A percentile compares a stretch with the other conserved stretches of the same genome.
Conservation (phyloP, 2,113 vertebrate species). For the Callocephalon fimbriatum region DNA sequence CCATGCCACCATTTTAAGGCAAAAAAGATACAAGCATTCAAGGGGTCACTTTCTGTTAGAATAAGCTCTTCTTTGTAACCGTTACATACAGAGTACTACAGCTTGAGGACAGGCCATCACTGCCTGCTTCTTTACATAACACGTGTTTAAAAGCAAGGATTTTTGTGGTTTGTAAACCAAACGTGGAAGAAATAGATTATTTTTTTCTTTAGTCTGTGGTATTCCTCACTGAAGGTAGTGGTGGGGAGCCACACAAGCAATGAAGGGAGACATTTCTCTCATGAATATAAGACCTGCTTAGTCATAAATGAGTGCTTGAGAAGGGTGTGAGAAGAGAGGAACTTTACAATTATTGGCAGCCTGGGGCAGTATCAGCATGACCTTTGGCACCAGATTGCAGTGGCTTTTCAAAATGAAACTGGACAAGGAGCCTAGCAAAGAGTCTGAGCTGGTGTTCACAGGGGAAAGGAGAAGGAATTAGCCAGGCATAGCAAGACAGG, state of each 20-base stretch:
- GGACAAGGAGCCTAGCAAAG: not conserved
- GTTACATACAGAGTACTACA: not conserved
- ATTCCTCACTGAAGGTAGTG: not conserved
- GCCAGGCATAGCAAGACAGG: rapidly evolving
- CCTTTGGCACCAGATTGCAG: not conserved
- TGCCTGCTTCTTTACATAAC: not conserved
- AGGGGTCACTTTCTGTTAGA: not conserved
- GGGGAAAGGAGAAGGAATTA: not conserved
- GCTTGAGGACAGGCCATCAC: not conserved
- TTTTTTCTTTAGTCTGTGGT: not conserved
- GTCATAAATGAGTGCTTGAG: not conserved
- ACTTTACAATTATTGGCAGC: not conserved
- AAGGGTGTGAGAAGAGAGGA: not conserved
- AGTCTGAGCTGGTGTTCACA: not conserved
- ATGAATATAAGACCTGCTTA: not conserved
- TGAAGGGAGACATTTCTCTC: not conserved
- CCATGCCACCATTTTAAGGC: not conserved
- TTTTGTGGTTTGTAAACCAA: not conserved
- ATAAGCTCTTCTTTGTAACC: not conserved
- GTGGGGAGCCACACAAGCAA: not conserved
- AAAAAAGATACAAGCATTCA: not conserved
- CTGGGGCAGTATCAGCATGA: not conserved
- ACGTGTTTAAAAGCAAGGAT: not conserved
- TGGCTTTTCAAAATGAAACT: not conserved
- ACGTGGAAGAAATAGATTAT: not conserved